Base-by-base conservation (phyloP, 1,140 invertebrate genomes). In the Chymomyza costata region DNA sequence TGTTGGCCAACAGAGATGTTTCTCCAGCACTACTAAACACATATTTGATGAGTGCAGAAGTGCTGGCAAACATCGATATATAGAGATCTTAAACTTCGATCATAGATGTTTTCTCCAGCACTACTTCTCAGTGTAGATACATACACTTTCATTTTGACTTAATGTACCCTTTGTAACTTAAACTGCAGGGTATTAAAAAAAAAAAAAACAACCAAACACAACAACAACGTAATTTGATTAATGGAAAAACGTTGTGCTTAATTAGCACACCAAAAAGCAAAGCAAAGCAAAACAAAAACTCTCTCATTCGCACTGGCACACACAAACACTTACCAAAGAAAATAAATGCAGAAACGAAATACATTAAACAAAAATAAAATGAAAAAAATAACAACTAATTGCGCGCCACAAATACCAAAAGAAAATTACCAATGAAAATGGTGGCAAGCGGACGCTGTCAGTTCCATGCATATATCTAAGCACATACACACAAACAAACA, bases 161-260 rank as follows among this genome's bases (percentile, higher is more conserved):
- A n/a, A n/a, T n/a, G n/a, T n/a, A n/a, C n/a, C n/a, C n/a, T n/a
- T n/a, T n/a, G n/a, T n/a, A n/a, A n/a, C n/a, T n/a, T n/a, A n/a
- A n/a, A n/a, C n/a, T n/a, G n/a, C n/a, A n/a, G n/a, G 7, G 28
- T 5, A 6, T 3, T 11, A 14, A 35, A 35, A 34, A 46, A 21
- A 21, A 44, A 31, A n/a, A 44, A 30, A 30, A 28, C 41, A 44
- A 44, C 6, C 13, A 8, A 28, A 28, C 5, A 28, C 31, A 31
- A 40, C 17, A 35, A 34, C 49, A 74, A 64, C 52, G 37, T 58
- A 68, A 82, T 82, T 82, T 82, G 80, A 82, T 82, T 82, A 82
- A 82, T 82, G 64, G 60, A 32, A 48, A 73, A 82, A 73, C 71
- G 64, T 67, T 66, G 62, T 59, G 78, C 80, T 69, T 68, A 82